These are phyloP conservation scores for Cerceris ruficornis DNA, from an alignment of 2,888 invertebrate genomes.

Conservation along the genomic window DNA sequence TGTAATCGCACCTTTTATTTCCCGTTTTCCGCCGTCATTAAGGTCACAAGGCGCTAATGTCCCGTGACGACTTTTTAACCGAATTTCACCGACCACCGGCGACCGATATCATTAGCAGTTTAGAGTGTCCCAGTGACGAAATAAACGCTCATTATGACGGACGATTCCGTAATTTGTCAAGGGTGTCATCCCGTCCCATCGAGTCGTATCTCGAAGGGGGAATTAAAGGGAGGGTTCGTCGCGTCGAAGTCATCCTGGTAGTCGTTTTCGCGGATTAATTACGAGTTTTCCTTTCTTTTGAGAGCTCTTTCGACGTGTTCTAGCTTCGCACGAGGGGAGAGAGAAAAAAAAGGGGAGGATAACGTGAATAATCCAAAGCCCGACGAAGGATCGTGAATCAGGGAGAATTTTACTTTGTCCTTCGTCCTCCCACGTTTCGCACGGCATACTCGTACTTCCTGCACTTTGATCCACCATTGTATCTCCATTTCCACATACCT, in stretches of 20 bases:
- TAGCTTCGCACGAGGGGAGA: background rate
- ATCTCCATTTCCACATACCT: conserved; percentile 9
- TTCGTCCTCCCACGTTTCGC: too few relatives aligned
- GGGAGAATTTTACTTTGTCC: background rate
- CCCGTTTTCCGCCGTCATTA: conserved; percentile 42
- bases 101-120: too few relatives aligned
- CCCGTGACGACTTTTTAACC: background rate
- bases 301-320: background rate
- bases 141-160: conserved; percentile 28
- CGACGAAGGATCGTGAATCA: too few relatives aligned
- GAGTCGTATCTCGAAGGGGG: background rate
- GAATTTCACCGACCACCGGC: background rate
- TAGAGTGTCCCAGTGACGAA: background rate
- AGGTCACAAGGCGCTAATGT: conserved; percentile 19
- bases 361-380: too few relatives aligned
- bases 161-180: background rate
- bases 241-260: conserved; percentile 13
- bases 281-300: conserved; percentile 2
- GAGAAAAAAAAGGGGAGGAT: background rate
- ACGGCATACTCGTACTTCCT: background rate
- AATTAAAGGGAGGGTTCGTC: too few relatives aligned
- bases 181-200: background rate
- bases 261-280: conserved; percentile 34
- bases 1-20: conserved; percentile 23
- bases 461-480: background rate